Percentiles rank a stretch among this genome's conserved stretches.
Conservation (phyloP, 1,140 invertebrate species). For the Eriosoma lanigerum region DNA sequence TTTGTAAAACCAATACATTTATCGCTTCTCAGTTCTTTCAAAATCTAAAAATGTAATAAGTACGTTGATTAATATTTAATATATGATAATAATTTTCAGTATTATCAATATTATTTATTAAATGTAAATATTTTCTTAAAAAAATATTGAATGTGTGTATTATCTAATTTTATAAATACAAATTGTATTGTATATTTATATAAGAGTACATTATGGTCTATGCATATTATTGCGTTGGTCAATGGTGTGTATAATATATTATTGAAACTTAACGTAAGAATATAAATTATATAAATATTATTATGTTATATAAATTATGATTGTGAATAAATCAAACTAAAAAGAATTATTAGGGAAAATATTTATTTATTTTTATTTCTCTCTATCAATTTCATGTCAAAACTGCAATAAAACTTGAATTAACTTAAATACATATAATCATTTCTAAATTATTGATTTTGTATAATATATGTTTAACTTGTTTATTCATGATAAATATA, state of each 20-base stretch:
- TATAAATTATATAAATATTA: not conserved
- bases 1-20: no score
- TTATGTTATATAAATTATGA: not conserved
- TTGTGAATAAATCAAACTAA: not conserved
- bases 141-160: no score
- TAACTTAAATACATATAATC: no score
- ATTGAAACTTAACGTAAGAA: no score
- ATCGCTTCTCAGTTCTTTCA: no score
- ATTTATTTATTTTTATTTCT: not conserved
- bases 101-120: not conserved
- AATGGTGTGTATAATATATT: not conserved
- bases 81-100: not conserved
- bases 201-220: not conserved
- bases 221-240: not conserved
- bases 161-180: no score
- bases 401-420: not conserved
- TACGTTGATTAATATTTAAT: no score
- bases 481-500: not conserved
- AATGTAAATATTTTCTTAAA: not conserved
- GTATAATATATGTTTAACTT: no score
- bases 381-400: not conserved
- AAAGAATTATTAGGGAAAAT: not conserved
- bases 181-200: not conserved
- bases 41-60: no score
- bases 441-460: no score